A percentile compares a stretch with the other conserved stretches of the same genome.
These are phyloP conservation scores for Lottia scabra DNA, from an alignment of 2,888 invertebrate species.

Conservation along the genomic window DNA sequence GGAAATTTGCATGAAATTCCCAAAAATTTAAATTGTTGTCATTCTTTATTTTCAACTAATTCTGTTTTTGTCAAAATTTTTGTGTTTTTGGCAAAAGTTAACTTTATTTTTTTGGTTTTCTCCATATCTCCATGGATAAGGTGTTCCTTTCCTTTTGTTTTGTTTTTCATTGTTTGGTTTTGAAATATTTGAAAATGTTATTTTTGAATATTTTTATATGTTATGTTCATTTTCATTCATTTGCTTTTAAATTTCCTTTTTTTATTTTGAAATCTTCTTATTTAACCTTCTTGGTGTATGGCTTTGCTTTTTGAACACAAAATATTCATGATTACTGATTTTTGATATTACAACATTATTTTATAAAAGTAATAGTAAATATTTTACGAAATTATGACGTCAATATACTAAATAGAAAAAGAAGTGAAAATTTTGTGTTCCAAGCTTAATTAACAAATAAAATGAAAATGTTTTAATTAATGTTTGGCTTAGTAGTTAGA, in stretches of 20 bases:
- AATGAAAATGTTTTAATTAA: no score
- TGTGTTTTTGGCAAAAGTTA: neutral
- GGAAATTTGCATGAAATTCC: constrained; percentile 10
- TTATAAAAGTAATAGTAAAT: no score
- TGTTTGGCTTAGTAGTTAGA: no score
- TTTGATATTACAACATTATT: no score
- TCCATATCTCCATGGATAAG: neutral
- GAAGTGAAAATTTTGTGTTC: no score
- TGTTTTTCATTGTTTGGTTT: neutral
- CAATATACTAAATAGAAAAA: no score
- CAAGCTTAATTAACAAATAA: no score
- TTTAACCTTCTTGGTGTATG: constrained; percentile 1
- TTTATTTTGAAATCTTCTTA: neutral
- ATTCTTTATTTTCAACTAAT: constrained; percentile 2
- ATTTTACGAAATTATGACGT: no score
- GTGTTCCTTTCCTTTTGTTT: neutral
- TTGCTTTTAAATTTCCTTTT: neutral
- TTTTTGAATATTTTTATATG: neutral
- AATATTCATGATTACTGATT: neutral
- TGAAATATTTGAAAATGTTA: neutral
- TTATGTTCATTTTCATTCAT: neutral
- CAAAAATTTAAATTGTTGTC: neutral
- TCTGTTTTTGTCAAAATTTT: neutral
- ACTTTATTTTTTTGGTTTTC: neutral
- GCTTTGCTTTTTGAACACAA: neutral